Evolutionary conservation across 1,140 invertebrate species (phyloP).

Genomic region (Danaus melanippus): DNA sequence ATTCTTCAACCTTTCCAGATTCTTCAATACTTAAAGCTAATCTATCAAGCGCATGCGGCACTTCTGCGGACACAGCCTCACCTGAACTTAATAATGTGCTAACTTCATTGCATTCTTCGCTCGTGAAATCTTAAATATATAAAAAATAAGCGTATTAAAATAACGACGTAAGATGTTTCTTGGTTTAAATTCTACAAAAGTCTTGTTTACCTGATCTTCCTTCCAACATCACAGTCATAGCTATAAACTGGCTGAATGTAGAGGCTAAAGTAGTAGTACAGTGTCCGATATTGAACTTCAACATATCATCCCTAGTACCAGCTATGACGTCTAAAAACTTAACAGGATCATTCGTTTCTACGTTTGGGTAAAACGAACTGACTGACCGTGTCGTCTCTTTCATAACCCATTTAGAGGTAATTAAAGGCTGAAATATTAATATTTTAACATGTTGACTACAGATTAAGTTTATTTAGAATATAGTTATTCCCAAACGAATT

Average conservation of each 20-base stretch:
- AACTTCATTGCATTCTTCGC: constrained; percentile 76
- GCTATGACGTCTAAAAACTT: constrained; percentile 53
- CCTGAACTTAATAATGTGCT: constrained; percentile 77
- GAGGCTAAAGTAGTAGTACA: constrained; percentile 55
- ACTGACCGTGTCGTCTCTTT: constrained; percentile 34
- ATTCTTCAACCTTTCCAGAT: constrained; percentile 68
- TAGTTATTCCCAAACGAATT: no score
- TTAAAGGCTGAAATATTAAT: constrained; percentile 16
- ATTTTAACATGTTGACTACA: neutral
- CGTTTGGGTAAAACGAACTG: constrained; percentile 36
- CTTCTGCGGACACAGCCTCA: constrained; percentile 80
- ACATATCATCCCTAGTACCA: constrained; percentile 24
- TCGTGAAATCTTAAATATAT: constrained; percentile 70
- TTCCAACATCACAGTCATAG: constrained; percentile 70
- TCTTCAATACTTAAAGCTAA: constrained; percentile 71
- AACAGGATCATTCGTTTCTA: constrained; percentile 27
- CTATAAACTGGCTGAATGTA: constrained; percentile 71
- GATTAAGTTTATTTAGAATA: no score
- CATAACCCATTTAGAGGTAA: constrained; percentile 26
- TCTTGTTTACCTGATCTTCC: constrained; percentile 52
- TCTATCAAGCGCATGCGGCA: constrained; percentile 72
- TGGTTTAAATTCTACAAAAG: neutral
- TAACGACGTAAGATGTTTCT: neutral
- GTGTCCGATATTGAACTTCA: constrained; percentile 44
- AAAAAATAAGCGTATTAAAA: neutral